Evolutionary conservation across 2,113 vertebrate genomes (phyloP).

Genomic region (Myiozetetes cayanensis): DNA sequence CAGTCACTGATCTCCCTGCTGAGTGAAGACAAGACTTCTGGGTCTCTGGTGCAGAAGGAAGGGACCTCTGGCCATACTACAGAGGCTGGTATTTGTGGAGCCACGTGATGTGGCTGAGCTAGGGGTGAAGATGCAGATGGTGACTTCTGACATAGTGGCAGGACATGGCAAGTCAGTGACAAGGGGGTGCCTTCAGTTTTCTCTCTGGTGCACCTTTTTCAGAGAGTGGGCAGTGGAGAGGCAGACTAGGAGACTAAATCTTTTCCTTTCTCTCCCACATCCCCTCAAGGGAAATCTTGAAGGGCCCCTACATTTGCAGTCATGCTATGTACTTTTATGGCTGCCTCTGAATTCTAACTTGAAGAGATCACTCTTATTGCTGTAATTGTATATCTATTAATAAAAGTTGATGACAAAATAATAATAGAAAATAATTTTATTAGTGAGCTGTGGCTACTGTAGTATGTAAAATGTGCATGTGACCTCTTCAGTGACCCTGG

Average conservation of each 20-base stretch:
- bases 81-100: background rate
- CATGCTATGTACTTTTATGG: background rate
- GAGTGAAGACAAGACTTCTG: background rate
- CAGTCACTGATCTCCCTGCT: background rate
- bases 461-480: background rate
- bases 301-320: background rate
- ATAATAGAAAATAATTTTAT: background rate
- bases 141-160: background rate
- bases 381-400: background rate
- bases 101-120: background rate
- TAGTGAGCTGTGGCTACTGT: background rate
- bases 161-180: background rate
- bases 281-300: background rate
- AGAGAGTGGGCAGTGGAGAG: background rate
- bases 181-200: background rate
- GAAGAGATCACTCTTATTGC: background rate
- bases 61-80: rapidly evolving
- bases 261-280: background rate
- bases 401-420: background rate
- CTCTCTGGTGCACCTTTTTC: background rate
- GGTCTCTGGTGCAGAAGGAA: background rate
- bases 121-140: background rate
- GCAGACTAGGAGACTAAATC: background rate
- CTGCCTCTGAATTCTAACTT: background rate
- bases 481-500: background rate